phyloP scores from a whole-genome alignment of 2,888 invertebrate genomes.

The Romanomermis culicivorax region DNA sequence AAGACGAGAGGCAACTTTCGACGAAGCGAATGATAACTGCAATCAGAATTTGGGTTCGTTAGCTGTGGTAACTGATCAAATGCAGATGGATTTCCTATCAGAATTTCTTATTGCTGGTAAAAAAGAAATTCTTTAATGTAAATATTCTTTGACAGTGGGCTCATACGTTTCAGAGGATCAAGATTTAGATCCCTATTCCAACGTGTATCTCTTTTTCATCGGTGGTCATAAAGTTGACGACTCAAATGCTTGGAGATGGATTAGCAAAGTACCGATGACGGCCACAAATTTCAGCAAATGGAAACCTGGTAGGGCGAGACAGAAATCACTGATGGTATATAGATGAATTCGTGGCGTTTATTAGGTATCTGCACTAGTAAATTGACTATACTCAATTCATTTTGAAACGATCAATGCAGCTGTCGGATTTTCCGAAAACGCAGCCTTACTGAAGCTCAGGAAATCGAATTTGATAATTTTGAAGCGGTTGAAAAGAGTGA shows the following conservation, averaged over 20 bases:
- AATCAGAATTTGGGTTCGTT: not conserved
- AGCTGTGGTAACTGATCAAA: not conserved
- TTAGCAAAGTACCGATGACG: not conserved
- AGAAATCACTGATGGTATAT: no score
- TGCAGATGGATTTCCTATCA: not conserved
- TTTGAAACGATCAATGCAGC: not conserved
- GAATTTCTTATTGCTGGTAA: no score
- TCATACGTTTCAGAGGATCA: no score
- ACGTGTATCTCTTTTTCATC: no score
- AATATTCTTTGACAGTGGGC: no score
- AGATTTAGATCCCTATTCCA: no score
- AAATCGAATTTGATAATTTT: no score
- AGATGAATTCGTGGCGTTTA: not conserved
- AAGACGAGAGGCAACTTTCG: not conserved
- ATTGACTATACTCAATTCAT: not conserved
- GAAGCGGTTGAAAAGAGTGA: no score
- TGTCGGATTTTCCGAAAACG: no score
- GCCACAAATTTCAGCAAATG: not conserved
- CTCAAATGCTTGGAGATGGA: not conserved
- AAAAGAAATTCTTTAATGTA: no score
- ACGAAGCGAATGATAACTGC: not conserved
- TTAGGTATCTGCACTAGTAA: not conserved
- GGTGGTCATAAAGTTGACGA: not conserved
- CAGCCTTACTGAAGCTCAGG: no score
- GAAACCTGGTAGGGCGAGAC: not conserved